phyloP scores from a whole-genome alignment of 2,797 vertebrate species.

The Todus mexicanus region DNA sequence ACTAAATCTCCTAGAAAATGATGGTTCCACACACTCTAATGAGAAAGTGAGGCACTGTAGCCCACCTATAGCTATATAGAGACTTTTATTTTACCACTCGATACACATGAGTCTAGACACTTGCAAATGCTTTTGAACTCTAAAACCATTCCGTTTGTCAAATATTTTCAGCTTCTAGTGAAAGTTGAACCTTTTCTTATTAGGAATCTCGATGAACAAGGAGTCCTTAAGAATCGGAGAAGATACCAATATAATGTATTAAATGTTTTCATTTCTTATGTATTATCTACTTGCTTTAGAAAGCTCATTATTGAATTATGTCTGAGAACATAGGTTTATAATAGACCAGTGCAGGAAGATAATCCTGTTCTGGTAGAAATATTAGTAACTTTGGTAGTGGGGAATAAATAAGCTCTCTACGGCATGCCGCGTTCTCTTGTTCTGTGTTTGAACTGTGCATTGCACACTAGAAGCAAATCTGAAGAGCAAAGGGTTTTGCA shows the following conservation, averaged over 20 bases:
- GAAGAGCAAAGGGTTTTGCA: neutral
- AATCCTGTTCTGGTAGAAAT: neutral
- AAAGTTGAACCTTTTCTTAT: neutral
- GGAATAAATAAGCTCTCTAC: neutral
- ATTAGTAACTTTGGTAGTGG: neutral
- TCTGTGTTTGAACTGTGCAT: neutral
- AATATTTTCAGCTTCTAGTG: neutral
- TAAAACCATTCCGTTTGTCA: neutral
- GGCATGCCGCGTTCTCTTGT: neutral
- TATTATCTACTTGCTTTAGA: neutral
- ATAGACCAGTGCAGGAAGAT: neutral
- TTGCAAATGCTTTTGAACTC: neutral
- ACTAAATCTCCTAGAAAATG: neutral
- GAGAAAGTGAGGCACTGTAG: neutral
- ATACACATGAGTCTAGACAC: neutral
- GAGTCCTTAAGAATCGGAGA: neutral
- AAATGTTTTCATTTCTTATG: neutral
- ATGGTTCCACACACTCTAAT: neutral
- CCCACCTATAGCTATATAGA: neutral
- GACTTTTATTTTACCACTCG: neutral
- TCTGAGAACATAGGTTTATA: neutral
- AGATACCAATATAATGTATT: neutral
- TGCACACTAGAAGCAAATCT: rapidly evolving
- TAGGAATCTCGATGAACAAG: neutral
- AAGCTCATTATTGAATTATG: neutral